These are phyloP conservation scores for Neoseiulus cucumeris DNA, from an alignment of 1,140 invertebrate species.

Conservation along the genomic window DNA sequence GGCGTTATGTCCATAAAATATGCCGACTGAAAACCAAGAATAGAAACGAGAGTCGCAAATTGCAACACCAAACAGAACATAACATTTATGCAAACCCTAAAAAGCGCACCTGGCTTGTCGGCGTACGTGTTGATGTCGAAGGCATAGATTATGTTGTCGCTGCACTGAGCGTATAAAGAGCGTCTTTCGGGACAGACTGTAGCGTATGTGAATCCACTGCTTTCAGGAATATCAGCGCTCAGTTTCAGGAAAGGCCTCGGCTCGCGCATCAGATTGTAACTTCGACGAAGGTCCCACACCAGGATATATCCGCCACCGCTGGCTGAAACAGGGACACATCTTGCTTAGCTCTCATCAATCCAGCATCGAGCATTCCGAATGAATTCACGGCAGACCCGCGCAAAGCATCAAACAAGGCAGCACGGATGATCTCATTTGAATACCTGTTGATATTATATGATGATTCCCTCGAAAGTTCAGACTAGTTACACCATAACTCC, in stretches of 20 bases:
- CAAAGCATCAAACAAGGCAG: background rate
- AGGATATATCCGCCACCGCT: background rate
- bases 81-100: too few relatives aligned
- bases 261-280: background rate
- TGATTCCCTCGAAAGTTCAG: background rate
- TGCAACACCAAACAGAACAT: too few relatives aligned
- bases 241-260: background rate
- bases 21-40: background rate
- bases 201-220: background rate
- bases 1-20: slow-evolving; percentile 9
- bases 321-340: background rate
- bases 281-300: slow-evolving; percentile 1
- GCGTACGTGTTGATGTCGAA: slow-evolving; percentile 1
- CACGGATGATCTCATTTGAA: background rate
- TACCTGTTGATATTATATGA: slow-evolving; percentile 1
- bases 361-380: background rate
- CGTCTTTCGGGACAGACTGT: background rate
- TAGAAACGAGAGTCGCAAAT: background rate
- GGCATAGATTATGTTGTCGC: background rate
- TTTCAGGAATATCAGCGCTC: background rate
- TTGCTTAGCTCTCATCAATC: background rate
- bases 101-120: background rate
- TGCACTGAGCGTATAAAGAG: background rate
- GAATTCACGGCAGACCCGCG: too few relatives aligned
- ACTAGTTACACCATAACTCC: background rate